Conservation (phyloP, 2,113 vertebrate species). For the Procavia capensis region DNA sequence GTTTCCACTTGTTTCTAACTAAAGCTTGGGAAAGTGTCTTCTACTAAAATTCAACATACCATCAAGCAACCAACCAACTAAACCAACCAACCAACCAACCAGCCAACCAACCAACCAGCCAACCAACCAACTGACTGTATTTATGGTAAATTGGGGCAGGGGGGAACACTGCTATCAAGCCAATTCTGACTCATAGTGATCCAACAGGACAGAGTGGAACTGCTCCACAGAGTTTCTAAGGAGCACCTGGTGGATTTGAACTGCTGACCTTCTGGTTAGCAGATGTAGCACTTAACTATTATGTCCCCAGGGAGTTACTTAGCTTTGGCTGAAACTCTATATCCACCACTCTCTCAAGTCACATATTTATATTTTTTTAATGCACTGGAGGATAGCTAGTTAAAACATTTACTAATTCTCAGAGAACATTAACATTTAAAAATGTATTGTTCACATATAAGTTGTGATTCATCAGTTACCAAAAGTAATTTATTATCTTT, state of each 20-base stretch:
- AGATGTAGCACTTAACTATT: too few species aligned
- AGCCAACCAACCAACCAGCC: too few species aligned
- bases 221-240: too few species aligned
- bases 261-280: too few species aligned
- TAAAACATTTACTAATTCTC: background rate
- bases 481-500: background rate
- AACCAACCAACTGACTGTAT: too few species aligned
- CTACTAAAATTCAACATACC: background rate
- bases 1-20: background rate
- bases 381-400: background rate
- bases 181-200: too few species aligned
- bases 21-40: background rate
- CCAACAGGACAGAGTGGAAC: too few species aligned
- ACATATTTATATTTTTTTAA: background rate
- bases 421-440: background rate
- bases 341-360: background rate
- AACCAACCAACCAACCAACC: too few species aligned
- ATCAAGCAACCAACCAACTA: too few species aligned
- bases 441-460: background rate
- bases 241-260: too few species aligned
- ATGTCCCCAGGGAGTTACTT: background rate
- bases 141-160: too few species aligned
- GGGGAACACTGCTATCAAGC: too few species aligned
- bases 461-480: constrained; percentile 18
- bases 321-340: background rate